These are phyloP conservation scores for Brachyhypopomus occidentalis DNA, from an alignment of 2,113 vertebrate species.

Conservation along the genomic window DNA sequence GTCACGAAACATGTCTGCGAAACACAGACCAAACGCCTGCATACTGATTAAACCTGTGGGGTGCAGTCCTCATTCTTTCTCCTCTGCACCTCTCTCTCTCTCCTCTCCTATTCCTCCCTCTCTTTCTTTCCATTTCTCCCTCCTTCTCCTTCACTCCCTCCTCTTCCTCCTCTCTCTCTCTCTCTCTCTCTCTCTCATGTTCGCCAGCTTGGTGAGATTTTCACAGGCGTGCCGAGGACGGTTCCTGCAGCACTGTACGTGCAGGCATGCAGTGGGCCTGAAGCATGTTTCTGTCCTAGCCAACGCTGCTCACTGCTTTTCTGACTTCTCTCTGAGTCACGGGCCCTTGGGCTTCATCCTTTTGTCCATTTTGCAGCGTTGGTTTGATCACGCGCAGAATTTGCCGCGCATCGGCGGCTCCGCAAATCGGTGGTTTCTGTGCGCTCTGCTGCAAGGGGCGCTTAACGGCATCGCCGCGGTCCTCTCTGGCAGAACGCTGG, in stretches of 20 bases:
- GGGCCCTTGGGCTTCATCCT: background rate
- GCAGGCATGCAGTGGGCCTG: background rate
- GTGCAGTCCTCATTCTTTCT: background rate
- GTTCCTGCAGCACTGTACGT: background rate
- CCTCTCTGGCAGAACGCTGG: background rate
- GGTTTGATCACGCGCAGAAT: background rate
- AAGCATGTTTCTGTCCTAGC: background rate
- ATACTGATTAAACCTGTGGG: background rate
- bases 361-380: slow-evolving; percentile 15
- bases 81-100: slow-evolving; percentile 16
- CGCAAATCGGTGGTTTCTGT: background rate
- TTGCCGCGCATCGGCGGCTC: background rate
- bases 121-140: background rate
- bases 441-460: background rate
- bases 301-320: slow-evolving; percentile 12
- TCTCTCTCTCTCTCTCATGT: background rate
- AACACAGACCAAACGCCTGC: background rate
- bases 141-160: background rate
- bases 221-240: slow-evolving; percentile 1
- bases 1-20: background rate
- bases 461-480: no score
- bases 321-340: background rate
- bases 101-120: background rate
- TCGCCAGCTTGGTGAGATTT: no score
- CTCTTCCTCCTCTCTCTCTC: slow-evolving; percentile 10